Conservation (phyloP, 2,888 invertebrate genomes). For the Cerastis rubricosa region DNA sequence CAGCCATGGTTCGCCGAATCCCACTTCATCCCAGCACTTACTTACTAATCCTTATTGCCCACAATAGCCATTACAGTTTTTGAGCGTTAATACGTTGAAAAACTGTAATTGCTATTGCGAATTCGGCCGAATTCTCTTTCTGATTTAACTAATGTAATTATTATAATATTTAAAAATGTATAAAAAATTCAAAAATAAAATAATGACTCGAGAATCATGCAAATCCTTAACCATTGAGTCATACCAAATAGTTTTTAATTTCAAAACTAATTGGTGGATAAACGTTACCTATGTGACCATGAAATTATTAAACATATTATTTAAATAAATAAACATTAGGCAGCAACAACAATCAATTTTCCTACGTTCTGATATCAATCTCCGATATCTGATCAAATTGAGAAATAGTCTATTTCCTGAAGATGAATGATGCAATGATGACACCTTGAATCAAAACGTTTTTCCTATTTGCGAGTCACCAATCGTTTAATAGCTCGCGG, state of each 20-base stretch:
- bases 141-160: too few relatives aligned
- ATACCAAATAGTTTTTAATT: constrained; percentile 6
- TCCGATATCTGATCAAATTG: constrained; percentile 9
- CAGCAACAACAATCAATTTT: constrained; percentile 8
- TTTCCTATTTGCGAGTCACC: constrained; percentile 66
- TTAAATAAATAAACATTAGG: background rate
- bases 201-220: background rate
- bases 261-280: constrained; percentile 18
- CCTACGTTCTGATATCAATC: background rate
- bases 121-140: too few relatives aligned
- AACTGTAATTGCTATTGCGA: too few relatives aligned
- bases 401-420: constrained; percentile 44
- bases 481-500: constrained; percentile 68
- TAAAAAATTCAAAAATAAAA: too few relatives aligned
- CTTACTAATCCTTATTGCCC: too few relatives aligned
- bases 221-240: background rate
- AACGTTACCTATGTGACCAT: constrained; percentile 18
- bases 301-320: constrained; percentile 23
- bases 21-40: too few relatives aligned
- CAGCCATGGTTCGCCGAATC: too few relatives aligned
- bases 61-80: too few relatives aligned
- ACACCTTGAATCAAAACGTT: constrained; percentile 65
- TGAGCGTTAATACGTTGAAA: too few relatives aligned
- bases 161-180: too few relatives aligned
- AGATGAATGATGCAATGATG: constrained; percentile 52